Conservation (phyloP, 1,140 invertebrate species). For the Thaumetopoea pityocampa region DNA sequence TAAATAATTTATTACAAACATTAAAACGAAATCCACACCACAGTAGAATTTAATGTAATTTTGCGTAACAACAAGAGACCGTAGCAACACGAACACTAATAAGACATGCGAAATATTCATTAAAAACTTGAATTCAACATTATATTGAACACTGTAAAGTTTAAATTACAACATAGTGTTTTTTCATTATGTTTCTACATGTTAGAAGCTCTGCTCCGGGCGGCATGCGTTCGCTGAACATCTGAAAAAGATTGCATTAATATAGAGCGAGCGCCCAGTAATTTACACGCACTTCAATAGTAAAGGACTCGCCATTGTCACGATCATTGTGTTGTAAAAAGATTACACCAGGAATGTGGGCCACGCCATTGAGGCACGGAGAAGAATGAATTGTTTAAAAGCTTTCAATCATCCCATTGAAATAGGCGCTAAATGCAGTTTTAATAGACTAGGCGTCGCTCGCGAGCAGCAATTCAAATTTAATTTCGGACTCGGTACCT, state of each 20-base stretch:
- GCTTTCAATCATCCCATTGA: conserved; percentile 71
- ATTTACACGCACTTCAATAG: conserved; percentile 52
- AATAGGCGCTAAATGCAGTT: conserved; percentile 65
- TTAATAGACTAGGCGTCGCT: conserved; percentile 72
- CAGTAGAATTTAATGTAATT: conserved; percentile 50
- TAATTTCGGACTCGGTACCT: conserved; percentile 45
- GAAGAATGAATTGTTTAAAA: conserved; percentile 67
- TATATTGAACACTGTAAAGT: conserved; percentile 13
- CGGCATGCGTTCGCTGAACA: conserved; percentile 50
- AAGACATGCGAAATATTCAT: conserved; percentile 7
- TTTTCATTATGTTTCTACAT: conserved; percentile 1
- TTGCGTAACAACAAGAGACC: conserved; percentile 38
- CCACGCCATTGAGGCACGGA: conserved; percentile 56
- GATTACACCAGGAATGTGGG: conserved; percentile 67
- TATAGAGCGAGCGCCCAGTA: conserved; percentile 55
- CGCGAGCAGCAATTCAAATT: conserved; percentile 57
- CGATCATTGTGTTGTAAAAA: conserved; percentile 59
- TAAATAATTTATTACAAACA: conserved; percentile 63
- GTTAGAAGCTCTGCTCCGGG: conserved; percentile 35
- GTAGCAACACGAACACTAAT: conserved; percentile 47
- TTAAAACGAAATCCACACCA: conserved; percentile 30
- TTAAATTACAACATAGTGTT: conserved; percentile 1
- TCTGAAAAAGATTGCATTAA: conserved; percentile 64
- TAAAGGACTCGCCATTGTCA: conserved; percentile 50
- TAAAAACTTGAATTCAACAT: conserved; percentile 15